phyloP scores from a whole-genome alignment of 2,797 vertebrate genomes.

The Hypotaenidia okinawae region DNA sequence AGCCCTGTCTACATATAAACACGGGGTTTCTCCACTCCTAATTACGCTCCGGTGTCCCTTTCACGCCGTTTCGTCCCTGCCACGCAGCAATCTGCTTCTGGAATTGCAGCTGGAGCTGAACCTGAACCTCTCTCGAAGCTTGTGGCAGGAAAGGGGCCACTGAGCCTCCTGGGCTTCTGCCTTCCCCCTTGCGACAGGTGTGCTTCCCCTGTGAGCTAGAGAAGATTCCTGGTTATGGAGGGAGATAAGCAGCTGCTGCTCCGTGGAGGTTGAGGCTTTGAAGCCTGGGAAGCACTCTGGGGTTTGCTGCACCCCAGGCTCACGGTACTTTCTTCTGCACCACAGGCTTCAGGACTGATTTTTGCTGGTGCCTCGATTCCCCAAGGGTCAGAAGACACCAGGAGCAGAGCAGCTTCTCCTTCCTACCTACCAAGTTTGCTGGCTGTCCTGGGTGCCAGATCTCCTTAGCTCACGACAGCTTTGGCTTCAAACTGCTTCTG shows the following conservation, averaged over 20 bases:
- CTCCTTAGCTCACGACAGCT: neutral
- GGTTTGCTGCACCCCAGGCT: neutral
- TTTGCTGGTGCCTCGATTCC: neutral
- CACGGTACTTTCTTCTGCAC: neutral
- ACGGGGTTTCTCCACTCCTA: conserved; percentile 42
- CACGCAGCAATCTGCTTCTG: neutral
- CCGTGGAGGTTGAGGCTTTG: neutral
- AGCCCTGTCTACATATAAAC: conserved; percentile 61
- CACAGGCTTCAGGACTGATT: neutral
- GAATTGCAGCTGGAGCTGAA: conserved; percentile 3
- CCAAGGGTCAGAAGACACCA: fast-evolving
- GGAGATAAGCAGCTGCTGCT: neutral
- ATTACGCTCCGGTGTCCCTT: conserved; percentile 51
- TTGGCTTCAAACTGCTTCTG: neutral
- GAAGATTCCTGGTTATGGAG: neutral
- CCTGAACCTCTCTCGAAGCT: neutral
- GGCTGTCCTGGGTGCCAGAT: neutral
- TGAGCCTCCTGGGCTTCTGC: neutral
- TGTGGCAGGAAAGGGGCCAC: neutral
- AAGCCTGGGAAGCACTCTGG: neutral
- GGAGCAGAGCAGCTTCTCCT: neutral
- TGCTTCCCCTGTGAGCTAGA: neutral
- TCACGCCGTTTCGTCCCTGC: neutral
- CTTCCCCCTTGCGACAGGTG: neutral
- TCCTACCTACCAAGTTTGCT: neutral